These are phyloP conservation scores for Pedetes capensis DNA, from an alignment of 2,113 vertebrate species.

Conservation along the genomic window DNA sequence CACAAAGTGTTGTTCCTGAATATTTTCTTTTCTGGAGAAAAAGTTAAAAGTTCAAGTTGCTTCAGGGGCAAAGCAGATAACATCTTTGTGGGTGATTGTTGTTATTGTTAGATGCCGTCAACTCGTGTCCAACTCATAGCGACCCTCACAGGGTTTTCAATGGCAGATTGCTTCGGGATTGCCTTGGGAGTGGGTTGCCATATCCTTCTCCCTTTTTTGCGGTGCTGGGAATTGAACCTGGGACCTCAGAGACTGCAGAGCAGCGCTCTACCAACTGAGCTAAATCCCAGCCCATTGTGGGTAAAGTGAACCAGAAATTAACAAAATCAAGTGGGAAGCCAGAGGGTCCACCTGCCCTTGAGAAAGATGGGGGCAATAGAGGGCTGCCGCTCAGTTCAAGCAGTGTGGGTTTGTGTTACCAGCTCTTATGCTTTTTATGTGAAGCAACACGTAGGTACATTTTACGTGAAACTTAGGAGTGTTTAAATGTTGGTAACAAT, in stretches of 20 bases:
- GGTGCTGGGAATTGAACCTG: no score
- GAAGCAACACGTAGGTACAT: background rate
- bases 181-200: no score
- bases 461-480: background rate
- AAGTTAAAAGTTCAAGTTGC: background rate
- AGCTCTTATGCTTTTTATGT: background rate
- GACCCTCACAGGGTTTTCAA: no score
- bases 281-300: no score
- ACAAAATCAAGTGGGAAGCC: fast-evolving
- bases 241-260: no score
- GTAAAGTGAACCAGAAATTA: background rate
- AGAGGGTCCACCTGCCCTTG: fast-evolving
- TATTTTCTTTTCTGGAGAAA: background rate
- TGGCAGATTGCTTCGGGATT: no score
- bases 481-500: background rate
- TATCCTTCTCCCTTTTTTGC: no score
- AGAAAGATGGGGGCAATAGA: fast-evolving
- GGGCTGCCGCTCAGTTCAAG: fast-evolving
- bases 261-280: no score
- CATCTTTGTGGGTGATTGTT: fast-evolving
- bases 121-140: no score
- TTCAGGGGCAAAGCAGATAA: background rate
- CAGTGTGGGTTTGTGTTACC: background rate
- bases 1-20: background rate
- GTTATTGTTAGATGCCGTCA: no score